These are phyloP conservation scores for Strix uralensis DNA, from an alignment of 2,113 vertebrate genomes.

Conservation along the genomic window DNA sequence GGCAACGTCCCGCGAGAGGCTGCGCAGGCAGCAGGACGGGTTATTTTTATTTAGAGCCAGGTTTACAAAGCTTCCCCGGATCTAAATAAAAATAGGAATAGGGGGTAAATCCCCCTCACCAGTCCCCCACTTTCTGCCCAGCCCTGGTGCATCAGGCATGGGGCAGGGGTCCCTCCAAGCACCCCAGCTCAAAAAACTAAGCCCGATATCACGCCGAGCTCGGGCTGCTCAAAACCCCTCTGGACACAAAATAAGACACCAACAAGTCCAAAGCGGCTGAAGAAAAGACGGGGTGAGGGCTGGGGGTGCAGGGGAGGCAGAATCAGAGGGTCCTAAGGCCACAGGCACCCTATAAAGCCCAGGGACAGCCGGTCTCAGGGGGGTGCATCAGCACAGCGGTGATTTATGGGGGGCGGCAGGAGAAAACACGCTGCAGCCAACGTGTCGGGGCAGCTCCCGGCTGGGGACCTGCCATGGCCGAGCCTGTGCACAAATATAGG, in stretches of 20 bases:
- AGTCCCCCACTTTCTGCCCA: neutral
- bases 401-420: neutral
- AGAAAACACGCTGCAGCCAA: neutral
- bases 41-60: neutral
- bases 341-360: rapidly evolving
- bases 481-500: neutral
- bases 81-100: neutral
- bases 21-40: rapidly evolving
- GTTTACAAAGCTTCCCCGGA: neutral
- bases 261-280: rapidly evolving
- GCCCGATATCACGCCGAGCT: rapidly evolving
- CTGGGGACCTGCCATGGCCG: neutral
- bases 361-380: rapidly evolving
- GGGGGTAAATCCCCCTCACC: neutral
- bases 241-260: neutral
- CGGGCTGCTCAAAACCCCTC: neutral
- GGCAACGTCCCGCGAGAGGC: rapidly evolving
- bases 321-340: neutral
- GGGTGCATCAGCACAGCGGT: rapidly evolving
- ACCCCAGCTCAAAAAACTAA: neutral
- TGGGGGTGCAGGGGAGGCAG: neutral
- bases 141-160: rapidly evolving
- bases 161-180: rapidly evolving
- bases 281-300: neutral
- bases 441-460: neutral